phyloP scores from a whole-genome alignment of 1,140 invertebrate species.

The Alviniconcha marisindica region DNA sequence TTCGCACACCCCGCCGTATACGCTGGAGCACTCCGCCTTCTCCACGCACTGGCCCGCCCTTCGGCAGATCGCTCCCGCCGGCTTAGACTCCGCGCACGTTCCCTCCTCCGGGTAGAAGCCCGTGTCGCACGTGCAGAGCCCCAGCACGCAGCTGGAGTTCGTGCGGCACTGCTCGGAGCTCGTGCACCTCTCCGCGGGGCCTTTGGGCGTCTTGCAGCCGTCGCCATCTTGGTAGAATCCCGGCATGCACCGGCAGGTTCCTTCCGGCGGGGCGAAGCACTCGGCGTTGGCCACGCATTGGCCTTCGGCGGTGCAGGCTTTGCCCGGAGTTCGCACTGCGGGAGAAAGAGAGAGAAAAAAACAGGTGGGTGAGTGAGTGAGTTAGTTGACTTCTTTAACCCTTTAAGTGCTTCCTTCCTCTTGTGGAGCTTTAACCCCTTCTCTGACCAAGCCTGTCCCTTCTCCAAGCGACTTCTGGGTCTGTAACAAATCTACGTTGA shows the following conservation, averaged over 20 bases:
- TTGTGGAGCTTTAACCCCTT: no score
- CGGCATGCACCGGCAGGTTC: slow-evolving; percentile 33
- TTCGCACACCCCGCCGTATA: slow-evolving; percentile 28
- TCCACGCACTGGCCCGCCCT: slow-evolving; percentile 37
- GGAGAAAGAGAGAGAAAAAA: neutral
- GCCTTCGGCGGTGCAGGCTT: slow-evolving; percentile 21
- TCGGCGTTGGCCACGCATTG: slow-evolving; percentile 42
- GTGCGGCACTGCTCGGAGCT: neutral
- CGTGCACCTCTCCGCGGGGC: slow-evolving; percentile 26
- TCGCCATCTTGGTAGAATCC: slow-evolving; percentile 35
- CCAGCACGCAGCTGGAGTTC: slow-evolving; percentile 21
- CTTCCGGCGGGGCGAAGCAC: slow-evolving; percentile 18
- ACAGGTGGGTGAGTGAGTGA: no score
- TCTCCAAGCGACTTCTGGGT: no score
- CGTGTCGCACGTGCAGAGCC: slow-evolving; percentile 34
- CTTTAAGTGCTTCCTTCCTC: no score
- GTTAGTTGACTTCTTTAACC: no score
- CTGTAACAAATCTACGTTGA: no score
- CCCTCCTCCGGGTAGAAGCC: slow-evolving; percentile 17
- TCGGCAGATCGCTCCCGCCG: slow-evolving; percentile 31
- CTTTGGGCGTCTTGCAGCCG: slow-evolving; percentile 27
- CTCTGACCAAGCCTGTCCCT: no score
- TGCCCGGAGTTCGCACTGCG: slow-evolving; percentile 28
- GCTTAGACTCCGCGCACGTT: neutral
- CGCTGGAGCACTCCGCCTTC: slow-evolving; percentile 33